Conservation (phyloP, 2,113 vertebrate species). For the Leptodactylus fuscus region DNA sequence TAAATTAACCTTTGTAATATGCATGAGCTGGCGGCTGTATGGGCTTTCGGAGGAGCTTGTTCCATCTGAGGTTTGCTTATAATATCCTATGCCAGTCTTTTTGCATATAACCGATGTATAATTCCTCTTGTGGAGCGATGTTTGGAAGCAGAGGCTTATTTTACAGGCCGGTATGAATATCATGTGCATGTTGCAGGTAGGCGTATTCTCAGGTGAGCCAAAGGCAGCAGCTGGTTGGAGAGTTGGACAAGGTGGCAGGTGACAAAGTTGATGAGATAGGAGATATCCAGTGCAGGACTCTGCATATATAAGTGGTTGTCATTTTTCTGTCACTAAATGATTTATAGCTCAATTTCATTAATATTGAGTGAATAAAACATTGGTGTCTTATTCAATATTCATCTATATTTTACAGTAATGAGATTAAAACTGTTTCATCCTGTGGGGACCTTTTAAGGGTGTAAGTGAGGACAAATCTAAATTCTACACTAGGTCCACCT, state of each 20-base stretch:
- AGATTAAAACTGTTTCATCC: slow-evolving; percentile 4
- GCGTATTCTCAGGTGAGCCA: neutral
- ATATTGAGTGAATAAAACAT: slow-evolving; percentile 47
- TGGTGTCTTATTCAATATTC: slow-evolving; percentile 25
- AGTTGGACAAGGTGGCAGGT: slow-evolving; percentile 8
- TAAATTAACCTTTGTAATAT: neutral
- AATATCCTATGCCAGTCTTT: neutral
- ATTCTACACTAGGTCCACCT: neutral
- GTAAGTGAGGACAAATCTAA: neutral
- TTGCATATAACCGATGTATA: neutral
- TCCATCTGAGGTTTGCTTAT: neutral
- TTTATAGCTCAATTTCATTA: slow-evolving; percentile 50
- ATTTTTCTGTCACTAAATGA: slow-evolving; percentile 39
- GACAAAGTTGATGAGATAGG: slow-evolving; percentile 25
- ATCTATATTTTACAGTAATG: slow-evolving; percentile 42
- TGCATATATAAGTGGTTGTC: slow-evolving; percentile 47
- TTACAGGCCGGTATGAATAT: too few relatives aligned
- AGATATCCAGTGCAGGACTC: slow-evolving; percentile 19
- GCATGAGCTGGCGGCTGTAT: neutral
- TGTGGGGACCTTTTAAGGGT: neutral
- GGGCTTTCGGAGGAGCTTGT: neutral
- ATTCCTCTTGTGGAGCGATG: neutral
- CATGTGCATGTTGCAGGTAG: neutral
- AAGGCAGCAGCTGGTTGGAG: neutral
- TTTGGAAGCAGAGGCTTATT: neutral